phyloP scores from a whole-genome alignment of 2,888 invertebrate genomes.

The Blera fallax region DNA sequence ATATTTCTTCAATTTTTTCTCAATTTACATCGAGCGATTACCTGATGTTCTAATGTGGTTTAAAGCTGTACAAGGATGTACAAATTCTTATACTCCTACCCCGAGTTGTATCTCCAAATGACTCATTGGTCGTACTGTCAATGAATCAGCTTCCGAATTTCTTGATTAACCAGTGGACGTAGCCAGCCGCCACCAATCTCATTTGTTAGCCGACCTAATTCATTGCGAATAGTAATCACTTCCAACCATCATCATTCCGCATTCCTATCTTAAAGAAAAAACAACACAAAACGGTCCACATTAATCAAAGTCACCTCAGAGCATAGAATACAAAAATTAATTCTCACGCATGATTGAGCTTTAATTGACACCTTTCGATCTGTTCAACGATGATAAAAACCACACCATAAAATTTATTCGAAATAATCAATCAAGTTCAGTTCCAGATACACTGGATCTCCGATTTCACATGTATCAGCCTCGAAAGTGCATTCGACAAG shows the following conservation, averaged over 20 bases:
- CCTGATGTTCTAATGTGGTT: too few species aligned
- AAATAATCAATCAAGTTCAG: slow-evolving; percentile 39
- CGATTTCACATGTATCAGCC: background rate
- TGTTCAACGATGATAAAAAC: background rate
- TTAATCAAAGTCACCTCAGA: slow-evolving; percentile 45
- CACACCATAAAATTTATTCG: background rate
- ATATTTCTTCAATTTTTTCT: too few species aligned
- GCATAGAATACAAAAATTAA: background rate
- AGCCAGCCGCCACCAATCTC: background rate
- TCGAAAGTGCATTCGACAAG: background rate
- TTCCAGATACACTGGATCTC: background rate
- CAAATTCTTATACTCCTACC: too few species aligned
- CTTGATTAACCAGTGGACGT: background rate
- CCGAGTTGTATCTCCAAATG: background rate
- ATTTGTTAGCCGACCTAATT: slow-evolving; percentile 3
- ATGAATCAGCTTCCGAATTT: slow-evolving; percentile 3
- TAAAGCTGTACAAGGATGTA: too few species aligned
- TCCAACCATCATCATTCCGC: slow-evolving; percentile 14
- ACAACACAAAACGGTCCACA: slow-evolving; percentile 28
- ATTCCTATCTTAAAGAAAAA: background rate
- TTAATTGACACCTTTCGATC: slow-evolving; percentile 49
- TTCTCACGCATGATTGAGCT: slow-evolving; percentile 50
- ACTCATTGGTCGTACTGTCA: background rate
- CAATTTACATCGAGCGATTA: too few species aligned
- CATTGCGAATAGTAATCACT: background rate